Conservation (phyloP, 2,888 invertebrate species). For the Meganola albula region DNA sequence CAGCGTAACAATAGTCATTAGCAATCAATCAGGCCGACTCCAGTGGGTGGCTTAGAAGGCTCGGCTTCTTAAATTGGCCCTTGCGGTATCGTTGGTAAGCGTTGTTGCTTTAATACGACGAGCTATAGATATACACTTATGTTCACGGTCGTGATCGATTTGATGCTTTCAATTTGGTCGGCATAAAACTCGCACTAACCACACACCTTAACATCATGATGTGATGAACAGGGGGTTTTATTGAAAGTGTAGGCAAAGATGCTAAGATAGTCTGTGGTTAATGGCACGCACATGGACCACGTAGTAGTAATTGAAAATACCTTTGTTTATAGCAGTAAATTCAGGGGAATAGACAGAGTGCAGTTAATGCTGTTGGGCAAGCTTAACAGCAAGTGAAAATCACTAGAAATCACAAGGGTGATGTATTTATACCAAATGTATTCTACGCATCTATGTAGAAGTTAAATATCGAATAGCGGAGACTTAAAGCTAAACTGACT, state of each 20-base stretch:
- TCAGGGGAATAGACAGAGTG: slow-evolving; percentile 51
- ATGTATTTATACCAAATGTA: too few species aligned
- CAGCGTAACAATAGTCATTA: slow-evolving; percentile 67
- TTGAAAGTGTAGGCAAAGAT: slow-evolving; percentile 52
- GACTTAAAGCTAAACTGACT: too few species aligned
- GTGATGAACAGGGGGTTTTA: slow-evolving; percentile 58
- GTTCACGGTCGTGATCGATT: slow-evolving; percentile 35
- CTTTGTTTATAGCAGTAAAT: slow-evolving; percentile 65
- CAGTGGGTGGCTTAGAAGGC: slow-evolving; percentile 49
- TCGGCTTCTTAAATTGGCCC: slow-evolving; percentile 50
- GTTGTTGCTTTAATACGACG: slow-evolving; percentile 26
- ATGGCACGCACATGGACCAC: slow-evolving; percentile 64
- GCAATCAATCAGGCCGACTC: slow-evolving; percentile 65
- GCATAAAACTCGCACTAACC: slow-evolving; percentile 36
- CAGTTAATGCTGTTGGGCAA: slow-evolving; percentile 63
- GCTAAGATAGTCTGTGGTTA: slow-evolving; percentile 51
- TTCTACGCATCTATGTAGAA: too few species aligned
- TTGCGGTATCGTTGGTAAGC: slow-evolving; percentile 44
- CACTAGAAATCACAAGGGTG: too few species aligned
- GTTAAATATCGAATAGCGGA: too few species aligned
- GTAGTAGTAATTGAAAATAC: slow-evolving; percentile 68
- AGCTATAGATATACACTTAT: slow-evolving; percentile 23
- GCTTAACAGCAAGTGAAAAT: slow-evolving; percentile 51
- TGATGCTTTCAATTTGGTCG: slow-evolving; percentile 35
- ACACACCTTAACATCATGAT: slow-evolving; percentile 33